Conservation (phyloP, 2,113 vertebrate species). For the Tragelaphus strepsiceros region DNA sequence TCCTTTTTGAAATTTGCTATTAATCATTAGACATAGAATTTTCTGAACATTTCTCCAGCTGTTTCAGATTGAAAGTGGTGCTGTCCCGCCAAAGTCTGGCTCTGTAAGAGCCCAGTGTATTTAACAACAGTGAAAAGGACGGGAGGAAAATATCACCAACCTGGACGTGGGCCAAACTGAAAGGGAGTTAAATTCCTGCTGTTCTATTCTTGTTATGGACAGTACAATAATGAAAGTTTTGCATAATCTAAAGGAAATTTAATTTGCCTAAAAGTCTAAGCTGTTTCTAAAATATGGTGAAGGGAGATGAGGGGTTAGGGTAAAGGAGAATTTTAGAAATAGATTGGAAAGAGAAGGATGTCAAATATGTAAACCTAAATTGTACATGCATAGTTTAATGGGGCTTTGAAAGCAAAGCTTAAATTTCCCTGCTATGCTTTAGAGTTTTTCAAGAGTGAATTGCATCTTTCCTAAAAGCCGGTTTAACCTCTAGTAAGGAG, state of each 20-base stretch:
- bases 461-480: conserved; percentile 47
- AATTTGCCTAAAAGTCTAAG: conserved; percentile 36
- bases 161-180: conserved; percentile 29
- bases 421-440: conserved; percentile 4
- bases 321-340: not conserved
- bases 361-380: conserved; percentile 21
- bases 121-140: conserved; percentile 5
- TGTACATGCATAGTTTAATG: not conserved
- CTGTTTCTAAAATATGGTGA: conserved; percentile 12
- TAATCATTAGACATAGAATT: conserved; percentile 57
- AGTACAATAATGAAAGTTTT: conserved; percentile 52
- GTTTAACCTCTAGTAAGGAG: conserved; percentile 53
- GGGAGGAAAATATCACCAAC: not conserved
- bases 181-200: conserved; percentile 23
- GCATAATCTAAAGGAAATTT: conserved; percentile 11
- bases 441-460: conserved; percentile 43
- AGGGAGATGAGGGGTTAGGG: not conserved
- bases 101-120: not conserved
- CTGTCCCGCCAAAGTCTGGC: not conserved
- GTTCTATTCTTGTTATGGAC: conserved; percentile 30
- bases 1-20: conserved; percentile 43
- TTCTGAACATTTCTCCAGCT: conserved; percentile 41
- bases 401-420: conserved; percentile 21
- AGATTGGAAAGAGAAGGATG: conserved; percentile 5
- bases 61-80: conserved; percentile 42